Conservation (phyloP, 2,113 vertebrate genomes). For the Xenus cinereus region DNA sequence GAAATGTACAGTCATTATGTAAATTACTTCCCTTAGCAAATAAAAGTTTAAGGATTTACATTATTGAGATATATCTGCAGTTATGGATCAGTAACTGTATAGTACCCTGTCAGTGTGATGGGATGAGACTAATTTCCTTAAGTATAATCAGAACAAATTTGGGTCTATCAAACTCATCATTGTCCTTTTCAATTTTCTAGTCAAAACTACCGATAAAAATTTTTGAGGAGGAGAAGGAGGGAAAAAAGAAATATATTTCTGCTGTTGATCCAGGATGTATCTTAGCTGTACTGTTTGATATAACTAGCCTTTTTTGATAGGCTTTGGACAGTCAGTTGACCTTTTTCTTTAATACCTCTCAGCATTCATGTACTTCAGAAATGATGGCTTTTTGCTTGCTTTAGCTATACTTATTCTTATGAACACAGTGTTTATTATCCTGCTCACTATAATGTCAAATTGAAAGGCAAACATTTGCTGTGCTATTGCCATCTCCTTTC, state of each 20-base stretch:
- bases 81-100: neutral
- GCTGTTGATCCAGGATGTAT: neutral
- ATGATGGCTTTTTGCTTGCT: neutral
- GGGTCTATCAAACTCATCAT: neutral
- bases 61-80: neutral
- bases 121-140: neutral
- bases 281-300: neutral
- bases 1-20: neutral
- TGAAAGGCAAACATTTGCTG: slow-evolving; percentile 49
- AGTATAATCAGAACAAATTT: neutral
- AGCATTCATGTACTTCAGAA: slow-evolving; percentile 1
- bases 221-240: neutral
- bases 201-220: neutral
- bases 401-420: slow-evolving; percentile 27
- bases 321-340: slow-evolving; percentile 20
- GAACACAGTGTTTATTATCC: slow-evolving; percentile 19
- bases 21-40: neutral
- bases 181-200: neutral
- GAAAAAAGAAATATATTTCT: neutral
- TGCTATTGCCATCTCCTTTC: neutral
- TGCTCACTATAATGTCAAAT: slow-evolving; percentile 19
- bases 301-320: neutral
- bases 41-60: neutral
- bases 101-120: neutral
- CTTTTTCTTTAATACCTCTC: slow-evolving; percentile 53